phyloP scores from a whole-genome alignment of 2,797 vertebrate species.

The Gymnoscopelus microlampas region DNA sequence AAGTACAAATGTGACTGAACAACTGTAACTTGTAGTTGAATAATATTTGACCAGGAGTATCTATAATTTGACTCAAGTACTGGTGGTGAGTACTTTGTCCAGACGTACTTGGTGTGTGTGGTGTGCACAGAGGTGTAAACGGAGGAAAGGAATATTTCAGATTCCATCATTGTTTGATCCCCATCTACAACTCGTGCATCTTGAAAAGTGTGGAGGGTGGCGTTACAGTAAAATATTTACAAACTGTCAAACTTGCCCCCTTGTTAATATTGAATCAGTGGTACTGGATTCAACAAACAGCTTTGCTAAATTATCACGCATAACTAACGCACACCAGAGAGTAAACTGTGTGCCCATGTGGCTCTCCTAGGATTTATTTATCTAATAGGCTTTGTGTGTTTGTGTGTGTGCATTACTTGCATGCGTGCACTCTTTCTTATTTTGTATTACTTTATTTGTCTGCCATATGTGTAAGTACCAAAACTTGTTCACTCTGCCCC shows the following conservation, averaged over 20 bases:
- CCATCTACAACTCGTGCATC: slow-evolving; percentile 51
- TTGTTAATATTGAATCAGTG: slow-evolving; percentile 64
- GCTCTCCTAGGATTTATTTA: slow-evolving; percentile 32
- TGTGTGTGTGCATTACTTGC: slow-evolving; percentile 11
- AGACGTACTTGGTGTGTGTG: not conserved
- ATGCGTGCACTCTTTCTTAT: not conserved
- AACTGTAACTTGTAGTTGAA: no score
- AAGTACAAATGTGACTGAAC: no score
- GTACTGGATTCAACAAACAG: slow-evolving; percentile 50
- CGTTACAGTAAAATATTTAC: slow-evolving; percentile 43
- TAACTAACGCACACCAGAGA: slow-evolving; percentile 22
- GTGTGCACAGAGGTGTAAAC: not conserved
- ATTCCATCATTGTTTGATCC: slow-evolving; percentile 31
- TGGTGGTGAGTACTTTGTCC: no score
- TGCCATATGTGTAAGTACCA: not conserved
- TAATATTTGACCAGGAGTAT: no score
- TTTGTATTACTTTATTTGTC: not conserved
- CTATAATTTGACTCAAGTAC: no score
- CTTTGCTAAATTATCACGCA: slow-evolving; percentile 51
- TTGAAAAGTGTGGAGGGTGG: slow-evolving; percentile 28
- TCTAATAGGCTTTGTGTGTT: slow-evolving; percentile 23
- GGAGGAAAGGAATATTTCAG: not conserved
- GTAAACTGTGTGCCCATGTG: slow-evolving; percentile 41
- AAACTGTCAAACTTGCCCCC: slow-evolving; percentile 41
- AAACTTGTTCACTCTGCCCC: not conserved